Conservation (phyloP, 2,113 vertebrate genomes). For the Emydocephalus ijimae region DNA sequence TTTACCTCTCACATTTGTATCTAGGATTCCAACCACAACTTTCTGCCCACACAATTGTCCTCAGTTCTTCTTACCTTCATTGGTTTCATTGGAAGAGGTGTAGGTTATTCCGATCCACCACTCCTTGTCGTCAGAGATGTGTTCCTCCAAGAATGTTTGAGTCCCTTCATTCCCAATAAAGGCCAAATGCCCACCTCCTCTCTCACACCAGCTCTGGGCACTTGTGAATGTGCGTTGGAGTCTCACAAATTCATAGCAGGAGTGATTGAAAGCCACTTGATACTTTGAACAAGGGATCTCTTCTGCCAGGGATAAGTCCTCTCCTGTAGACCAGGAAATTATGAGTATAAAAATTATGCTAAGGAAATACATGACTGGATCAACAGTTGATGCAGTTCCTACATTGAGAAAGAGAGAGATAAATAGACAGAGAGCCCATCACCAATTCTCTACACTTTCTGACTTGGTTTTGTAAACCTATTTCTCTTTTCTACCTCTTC, state of each 20-base stretch:
- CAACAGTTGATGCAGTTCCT: not conserved
- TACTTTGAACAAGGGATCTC: conserved; percentile 71
- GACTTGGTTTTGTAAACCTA: conserved; percentile 23
- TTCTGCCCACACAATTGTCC: not conserved
- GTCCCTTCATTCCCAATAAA: conserved; percentile 84
- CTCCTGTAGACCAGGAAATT: conserved; percentile 41
- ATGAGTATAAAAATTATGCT: conserved; percentile 45
- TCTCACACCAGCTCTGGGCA: conserved; percentile 90
- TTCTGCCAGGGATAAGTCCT: conserved; percentile 44
- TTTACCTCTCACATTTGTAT: not conserved
- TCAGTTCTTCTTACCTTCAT: conserved; percentile 56
- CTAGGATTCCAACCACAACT: not conserved
- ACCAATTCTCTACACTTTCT: conserved; percentile 20
- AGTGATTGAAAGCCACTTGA: conserved; percentile 79
- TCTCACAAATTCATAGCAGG: conserved; percentile 86
- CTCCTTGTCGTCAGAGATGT: conserved; percentile 75
- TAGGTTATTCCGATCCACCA: conserved; percentile 90
- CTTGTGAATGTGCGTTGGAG: conserved; percentile 69
- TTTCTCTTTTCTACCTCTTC: not conserved
- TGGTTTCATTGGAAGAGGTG: conserved; percentile 64
- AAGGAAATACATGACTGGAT: conserved; percentile 33
- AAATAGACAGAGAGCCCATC: conserved; percentile 48
- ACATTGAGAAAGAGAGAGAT: conserved; percentile 7
- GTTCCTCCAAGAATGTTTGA: conserved; percentile 83
- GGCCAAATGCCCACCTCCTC: conserved; percentile 82